Base-by-base conservation (phyloP, 2,888 invertebrate species). In the Pseudolycoriella hygida region DNA sequence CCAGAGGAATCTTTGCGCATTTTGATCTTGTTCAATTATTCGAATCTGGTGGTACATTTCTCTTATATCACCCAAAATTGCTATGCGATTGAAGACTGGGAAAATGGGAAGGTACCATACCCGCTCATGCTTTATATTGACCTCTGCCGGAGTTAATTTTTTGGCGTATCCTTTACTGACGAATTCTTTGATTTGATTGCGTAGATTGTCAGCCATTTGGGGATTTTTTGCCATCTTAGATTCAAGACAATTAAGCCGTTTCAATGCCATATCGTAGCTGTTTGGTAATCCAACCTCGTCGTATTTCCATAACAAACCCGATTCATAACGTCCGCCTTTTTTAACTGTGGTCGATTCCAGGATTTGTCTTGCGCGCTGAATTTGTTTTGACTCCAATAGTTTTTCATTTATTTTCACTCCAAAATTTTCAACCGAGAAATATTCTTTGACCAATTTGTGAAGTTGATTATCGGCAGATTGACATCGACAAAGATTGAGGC, bases 101-200 rank as follows among this genome's bases (percentile, higher is more conserved):
- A 52, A 52, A 42, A 54, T 53, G 5, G 54, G 54, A 18, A 54
- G 42, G 44, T 50, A 54, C 51, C 53, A 53, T 10, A 43, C 34
- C 44, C 44, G 43, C 2, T 30, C 30, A 19, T 39, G 17, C 18
- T 17, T 45, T 32, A 8, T 50, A 50, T 40, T 47, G 50, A 1
- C 30, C 48, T 49, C 3, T 43, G 42, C 8, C 43, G 18, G 3
- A 52, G 31, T 8, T 50, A 40, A 8, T 42, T 40, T 3, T 48
- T 20, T 17, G 52, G 49, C n/a, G n/a, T n/a, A n/a, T n/a, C n/a
- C n/a, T n/a, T n/a, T n/a, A n/a, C n/a, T n/a, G n/a, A n/a, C n/a
- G n/a, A n/a, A n/a, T n/a, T n/a, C n/a, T n/a, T n/a, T n/a, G n/a
- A n/a, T 19, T 47, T 19, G 12, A 18, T 17, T 4, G 32, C 17